Evolutionary conservation across 2,888 invertebrate species (phyloP).

Genomic region (Willowsia nigromaculata): DNA sequence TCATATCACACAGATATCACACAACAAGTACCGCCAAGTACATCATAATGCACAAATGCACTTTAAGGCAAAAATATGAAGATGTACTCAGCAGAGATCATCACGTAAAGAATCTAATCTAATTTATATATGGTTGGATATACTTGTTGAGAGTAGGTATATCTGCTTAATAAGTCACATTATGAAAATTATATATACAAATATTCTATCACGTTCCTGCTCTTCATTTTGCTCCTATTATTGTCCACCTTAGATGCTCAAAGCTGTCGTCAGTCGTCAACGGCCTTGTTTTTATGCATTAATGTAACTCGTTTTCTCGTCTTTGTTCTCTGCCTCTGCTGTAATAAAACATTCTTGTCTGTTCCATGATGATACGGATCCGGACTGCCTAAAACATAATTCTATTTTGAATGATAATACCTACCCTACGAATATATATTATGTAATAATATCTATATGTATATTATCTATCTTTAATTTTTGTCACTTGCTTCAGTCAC

Average conservation of each 20-base stretch:
- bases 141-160: neutral
- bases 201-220: neutral
- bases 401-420: too few relatives aligned
- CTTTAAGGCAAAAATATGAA: constrained; percentile 56
- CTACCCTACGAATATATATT: too few relatives aligned
- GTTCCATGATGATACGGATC: too few relatives aligned
- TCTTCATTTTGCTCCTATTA: constrained; percentile 9
- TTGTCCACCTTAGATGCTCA: constrained; percentile 1
- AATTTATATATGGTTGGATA: constrained; percentile 17
- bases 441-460: too few relatives aligned
- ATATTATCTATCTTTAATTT: too few relatives aligned
- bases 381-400: too few relatives aligned
- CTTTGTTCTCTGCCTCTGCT: neutral
- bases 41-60: neutral
- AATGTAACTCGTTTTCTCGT: neutral
- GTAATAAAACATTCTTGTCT: neutral
- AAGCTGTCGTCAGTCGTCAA: neutral
- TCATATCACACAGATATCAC: constrained; percentile 10
- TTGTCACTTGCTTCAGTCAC: too few relatives aligned
- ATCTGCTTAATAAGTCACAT: neutral
- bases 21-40: constrained; percentile 37
- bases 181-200: neutral
- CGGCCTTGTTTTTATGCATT: constrained; percentile 27
- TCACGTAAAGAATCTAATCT: constrained; percentile 52
- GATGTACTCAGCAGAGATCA: constrained; percentile 42